These are phyloP conservation scores for Scortum barcoo DNA, from an alignment of 2,113 vertebrate species.

Conservation along the genomic window DNA sequence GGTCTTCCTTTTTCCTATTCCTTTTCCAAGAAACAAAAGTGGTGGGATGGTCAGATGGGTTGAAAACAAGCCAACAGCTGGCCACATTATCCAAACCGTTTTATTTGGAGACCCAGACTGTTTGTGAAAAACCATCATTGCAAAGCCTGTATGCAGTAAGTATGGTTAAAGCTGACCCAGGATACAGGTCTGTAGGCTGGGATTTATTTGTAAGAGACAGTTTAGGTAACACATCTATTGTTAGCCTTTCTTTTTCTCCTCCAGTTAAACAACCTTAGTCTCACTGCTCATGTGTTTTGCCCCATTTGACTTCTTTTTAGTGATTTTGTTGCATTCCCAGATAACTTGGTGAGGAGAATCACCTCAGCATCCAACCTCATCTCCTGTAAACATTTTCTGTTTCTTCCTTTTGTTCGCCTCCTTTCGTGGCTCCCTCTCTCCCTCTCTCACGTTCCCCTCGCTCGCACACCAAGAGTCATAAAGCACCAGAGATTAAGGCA, in stretches of 20 bases:
- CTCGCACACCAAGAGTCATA: constrained; percentile 29
- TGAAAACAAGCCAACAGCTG: neutral
- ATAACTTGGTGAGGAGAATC: neutral
- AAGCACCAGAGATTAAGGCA: constrained; percentile 45
- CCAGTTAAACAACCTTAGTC: neutral
- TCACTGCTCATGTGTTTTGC: neutral
- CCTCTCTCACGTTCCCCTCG: neutral
- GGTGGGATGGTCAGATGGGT: neutral
- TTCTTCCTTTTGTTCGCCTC: neutral
- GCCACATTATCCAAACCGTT: neutral
- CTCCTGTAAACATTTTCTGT: neutral
- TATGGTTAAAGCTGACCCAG: neutral
- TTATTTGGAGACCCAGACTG: neutral
- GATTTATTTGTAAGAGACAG: neutral
- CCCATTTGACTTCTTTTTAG: neutral
- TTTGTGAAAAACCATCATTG: neutral
- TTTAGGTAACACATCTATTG: too few relatives aligned
- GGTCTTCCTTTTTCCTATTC: neutral
- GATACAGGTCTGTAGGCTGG: neutral
- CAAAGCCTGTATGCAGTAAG: neutral
- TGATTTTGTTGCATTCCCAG: neutral
- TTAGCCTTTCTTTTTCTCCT: neutral
- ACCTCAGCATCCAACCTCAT: neutral
- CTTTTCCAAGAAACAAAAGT: neutral
- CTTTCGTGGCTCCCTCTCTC: neutral